Evolutionary conservation across 2,113 vertebrate genomes (phyloP).

Genomic region (Mesitornis unicolor): DNA sequence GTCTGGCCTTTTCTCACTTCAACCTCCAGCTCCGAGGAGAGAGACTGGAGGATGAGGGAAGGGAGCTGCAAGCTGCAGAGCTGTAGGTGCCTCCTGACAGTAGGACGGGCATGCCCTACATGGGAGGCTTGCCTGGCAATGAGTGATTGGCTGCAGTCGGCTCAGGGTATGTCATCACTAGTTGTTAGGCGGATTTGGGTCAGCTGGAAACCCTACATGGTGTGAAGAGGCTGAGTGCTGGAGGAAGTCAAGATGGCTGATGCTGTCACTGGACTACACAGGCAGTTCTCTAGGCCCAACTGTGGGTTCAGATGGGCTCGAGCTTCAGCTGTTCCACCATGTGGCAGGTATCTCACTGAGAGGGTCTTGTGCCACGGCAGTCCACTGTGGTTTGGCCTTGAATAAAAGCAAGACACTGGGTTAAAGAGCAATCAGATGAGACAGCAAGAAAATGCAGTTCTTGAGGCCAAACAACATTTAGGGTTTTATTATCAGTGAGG

Average conservation of each 20-base stretch:
- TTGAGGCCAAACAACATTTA: neutral
- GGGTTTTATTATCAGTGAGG: neutral
- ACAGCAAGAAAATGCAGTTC: neutral
- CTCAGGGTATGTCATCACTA: neutral
- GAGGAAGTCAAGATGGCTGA: neutral
- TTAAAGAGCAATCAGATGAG: neutral
- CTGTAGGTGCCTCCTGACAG: neutral
- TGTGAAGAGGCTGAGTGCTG: accelerated
- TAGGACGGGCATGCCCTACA: accelerated
- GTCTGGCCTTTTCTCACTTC: neutral
- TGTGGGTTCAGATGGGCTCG: neutral
- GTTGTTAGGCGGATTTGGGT: neutral
- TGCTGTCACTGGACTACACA: neutral
- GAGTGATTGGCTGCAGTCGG: neutral
- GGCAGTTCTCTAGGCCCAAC: accelerated
- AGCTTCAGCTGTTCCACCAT: neutral
- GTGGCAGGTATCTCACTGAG: neutral
- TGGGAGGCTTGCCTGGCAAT: accelerated
- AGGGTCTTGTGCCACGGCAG: neutral
- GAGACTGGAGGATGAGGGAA: neutral
- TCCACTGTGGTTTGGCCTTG: neutral
- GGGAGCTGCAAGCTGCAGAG: neutral
- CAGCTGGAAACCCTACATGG: neutral
- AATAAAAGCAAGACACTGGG: neutral
- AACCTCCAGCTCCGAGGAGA: neutral